These are phyloP conservation scores for Lasioglossum villosulum DNA, from an alignment of 2,888 invertebrate species.

Conservation along the genomic window DNA sequence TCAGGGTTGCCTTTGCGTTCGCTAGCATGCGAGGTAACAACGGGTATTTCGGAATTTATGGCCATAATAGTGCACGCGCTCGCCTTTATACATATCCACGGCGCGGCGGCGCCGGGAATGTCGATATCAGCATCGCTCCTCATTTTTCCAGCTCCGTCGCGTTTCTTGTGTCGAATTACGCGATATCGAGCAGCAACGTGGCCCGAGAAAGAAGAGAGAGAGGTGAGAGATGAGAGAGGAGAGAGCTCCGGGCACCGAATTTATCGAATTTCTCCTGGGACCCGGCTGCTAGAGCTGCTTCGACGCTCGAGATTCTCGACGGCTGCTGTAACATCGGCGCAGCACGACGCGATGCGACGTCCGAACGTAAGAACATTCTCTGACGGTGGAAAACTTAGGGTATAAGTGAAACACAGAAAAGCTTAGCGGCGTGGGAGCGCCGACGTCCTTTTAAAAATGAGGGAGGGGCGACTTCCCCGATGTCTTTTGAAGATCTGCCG, in stretches of 20 bases:
- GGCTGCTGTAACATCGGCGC: slow-evolving; percentile 19
- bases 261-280: slow-evolving; percentile 68
- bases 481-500: background rate
- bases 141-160: slow-evolving; percentile 43
- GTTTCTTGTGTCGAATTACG: slow-evolving; percentile 62
- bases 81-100: slow-evolving; percentile 26
- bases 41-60: slow-evolving; percentile 37
- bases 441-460: background rate
- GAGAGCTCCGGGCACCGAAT: slow-evolving; percentile 50
- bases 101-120: slow-evolving; percentile 11
- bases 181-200: slow-evolving; percentile 42
- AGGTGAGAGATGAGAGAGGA: background rate
- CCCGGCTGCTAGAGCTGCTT: slow-evolving; percentile 34
- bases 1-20: slow-evolving; percentile 19
- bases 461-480: background rate
- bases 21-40: slow-evolving; percentile 12
- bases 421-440: slow-evolving; percentile 20
- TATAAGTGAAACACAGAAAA: slow-evolving; percentile 47
- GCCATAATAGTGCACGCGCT: slow-evolving; percentile 11
- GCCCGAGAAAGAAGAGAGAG: background rate
- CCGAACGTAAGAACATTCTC: background rate
- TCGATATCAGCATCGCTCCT: slow-evolving; percentile 53
- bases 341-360: background rate
- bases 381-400: slow-evolving; percentile 5
- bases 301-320: slow-evolving; percentile 53